A percentile compares a stretch with the other conserved stretches of the same genome.
phyloP scores from a whole-genome alignment of 2,888 invertebrate species.

The Eulithis testata region DNA sequence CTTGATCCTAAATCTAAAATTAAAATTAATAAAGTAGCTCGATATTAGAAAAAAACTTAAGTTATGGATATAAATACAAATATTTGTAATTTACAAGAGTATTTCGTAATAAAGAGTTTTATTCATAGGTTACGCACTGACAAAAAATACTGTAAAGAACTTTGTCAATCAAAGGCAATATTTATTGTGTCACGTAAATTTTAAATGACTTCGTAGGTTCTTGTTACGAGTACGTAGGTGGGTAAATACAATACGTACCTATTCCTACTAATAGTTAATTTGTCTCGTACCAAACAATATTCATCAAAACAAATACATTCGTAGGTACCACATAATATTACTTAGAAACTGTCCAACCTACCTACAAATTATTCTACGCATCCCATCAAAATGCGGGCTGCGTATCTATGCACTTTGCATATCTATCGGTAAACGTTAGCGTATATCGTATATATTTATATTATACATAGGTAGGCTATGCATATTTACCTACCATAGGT shows the following conservation, averaged over 20 bases:
- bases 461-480: slow-evolving; percentile 22
- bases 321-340: background rate
- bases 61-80: too few species aligned
- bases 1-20: slow-evolving; percentile 64
- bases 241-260: too few species aligned
- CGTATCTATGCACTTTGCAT: slow-evolving; percentile 44
- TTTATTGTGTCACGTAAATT: too few species aligned
- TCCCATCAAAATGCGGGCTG: slow-evolving; percentile 26
- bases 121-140: too few species aligned
- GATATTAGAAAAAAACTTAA: slow-evolving; percentile 11
- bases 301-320: too few species aligned
- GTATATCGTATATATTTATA: slow-evolving; percentile 11
- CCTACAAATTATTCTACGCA: slow-evolving; percentile 18
- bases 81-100: too few species aligned
- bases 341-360: slow-evolving; percentile 8
- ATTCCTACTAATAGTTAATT: too few species aligned
- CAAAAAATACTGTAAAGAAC: too few species aligned
- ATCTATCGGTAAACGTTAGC: slow-evolving; percentile 31
- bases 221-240: too few species aligned
- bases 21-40: slow-evolving; percentile 42
- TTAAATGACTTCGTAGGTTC: too few species aligned
- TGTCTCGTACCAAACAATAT: background rate
- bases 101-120: too few species aligned
- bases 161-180: too few species aligned
- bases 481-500: slow-evolving; percentile 21